Conservation (phyloP, 1,140 invertebrate genomes). For the Lepidurus arcticus region DNA sequence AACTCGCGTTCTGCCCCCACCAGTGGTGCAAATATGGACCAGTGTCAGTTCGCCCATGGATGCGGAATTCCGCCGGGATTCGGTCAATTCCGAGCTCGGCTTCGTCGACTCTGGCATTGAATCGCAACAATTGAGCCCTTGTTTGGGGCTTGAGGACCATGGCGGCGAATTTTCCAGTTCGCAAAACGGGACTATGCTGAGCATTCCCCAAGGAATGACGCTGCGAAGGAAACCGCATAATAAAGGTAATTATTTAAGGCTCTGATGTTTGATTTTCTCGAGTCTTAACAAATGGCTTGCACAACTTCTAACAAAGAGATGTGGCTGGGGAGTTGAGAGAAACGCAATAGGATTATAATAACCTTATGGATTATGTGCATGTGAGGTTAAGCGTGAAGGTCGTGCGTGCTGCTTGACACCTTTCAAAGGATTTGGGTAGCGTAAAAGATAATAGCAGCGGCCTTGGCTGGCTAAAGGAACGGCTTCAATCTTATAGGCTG, state of each 20-base stretch:
- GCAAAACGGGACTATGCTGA: not conserved
- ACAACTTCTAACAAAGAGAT: conserved; percentile 10
- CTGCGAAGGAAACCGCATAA: not conserved
- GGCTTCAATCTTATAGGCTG: not conserved
- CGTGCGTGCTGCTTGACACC: not conserved
- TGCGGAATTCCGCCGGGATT: not conserved
- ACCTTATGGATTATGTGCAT: not conserved
- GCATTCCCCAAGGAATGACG: not conserved
- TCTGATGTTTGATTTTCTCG: not conserved
- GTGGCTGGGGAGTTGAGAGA: not conserved
- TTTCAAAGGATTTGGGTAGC: not conserved
- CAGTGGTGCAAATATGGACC: conserved; percentile 28
- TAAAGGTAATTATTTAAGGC: not conserved
- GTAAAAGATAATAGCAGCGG: not conserved
- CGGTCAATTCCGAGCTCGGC: not conserved
- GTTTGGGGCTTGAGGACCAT: not conserved
- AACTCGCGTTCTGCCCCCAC: not conserved
- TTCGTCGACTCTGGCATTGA: conserved; percentile 28
- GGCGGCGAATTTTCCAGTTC: not conserved
- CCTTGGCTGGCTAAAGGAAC: not conserved
- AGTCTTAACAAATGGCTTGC: not conserved
- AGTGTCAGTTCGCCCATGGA: not conserved
- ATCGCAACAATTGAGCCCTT: conserved; percentile 28
- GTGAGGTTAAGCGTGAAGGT: not conserved
- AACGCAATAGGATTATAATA: not conserved